Evolutionary conservation across 2,113 vertebrate genomes (phyloP), one percentile per base, ranked within the genome.

Genomic region (Alligator mississippiensis): DNA sequence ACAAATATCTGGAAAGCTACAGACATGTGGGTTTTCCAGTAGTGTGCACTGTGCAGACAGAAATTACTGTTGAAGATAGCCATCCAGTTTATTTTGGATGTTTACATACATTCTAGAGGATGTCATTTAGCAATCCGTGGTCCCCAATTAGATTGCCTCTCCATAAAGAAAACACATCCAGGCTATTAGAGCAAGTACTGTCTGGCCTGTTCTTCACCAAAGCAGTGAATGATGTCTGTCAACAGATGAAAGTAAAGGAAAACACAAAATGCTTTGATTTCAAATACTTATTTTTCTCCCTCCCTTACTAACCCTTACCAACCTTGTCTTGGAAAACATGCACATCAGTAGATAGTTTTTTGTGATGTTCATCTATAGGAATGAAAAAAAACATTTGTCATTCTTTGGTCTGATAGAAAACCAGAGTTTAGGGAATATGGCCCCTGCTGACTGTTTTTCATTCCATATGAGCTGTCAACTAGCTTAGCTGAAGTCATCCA

Each of bases 331-430:
- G 84, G 78, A 91, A 25, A 95, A 95, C 85, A 94, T 91, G 93
- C 89, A 94, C 75, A 97, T 76, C 89, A 90, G 89, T 84, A 94
- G 93, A 92, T 85, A 90, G 80, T n/a, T 90, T 89, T 97, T 93
- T 66, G 47, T 95, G 95, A 94, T 94, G 85, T 75, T 97, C 93
- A 90, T 97, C 95, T 94, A 3, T 74, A 21, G n/a, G 88, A 96
- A 89, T 93, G 92, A 95, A 94, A 97, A 97, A 91, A 93, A 91
- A 91, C 96, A 92, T 98, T 97, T 97, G 88, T 97, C 90, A 94
- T 95, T 95, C 86, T 92, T 94, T 83, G 68, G 63, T 95, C 88
- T 90, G 94, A 95, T 85, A 87, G 90, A 94, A 97, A 97, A 90
- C 87, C 77, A 72, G 92, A 86, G 81, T 93, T 97, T 95, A 92